Conservation (phyloP, 2,113 vertebrate genomes). For the Sinosuthora webbiana region DNA sequence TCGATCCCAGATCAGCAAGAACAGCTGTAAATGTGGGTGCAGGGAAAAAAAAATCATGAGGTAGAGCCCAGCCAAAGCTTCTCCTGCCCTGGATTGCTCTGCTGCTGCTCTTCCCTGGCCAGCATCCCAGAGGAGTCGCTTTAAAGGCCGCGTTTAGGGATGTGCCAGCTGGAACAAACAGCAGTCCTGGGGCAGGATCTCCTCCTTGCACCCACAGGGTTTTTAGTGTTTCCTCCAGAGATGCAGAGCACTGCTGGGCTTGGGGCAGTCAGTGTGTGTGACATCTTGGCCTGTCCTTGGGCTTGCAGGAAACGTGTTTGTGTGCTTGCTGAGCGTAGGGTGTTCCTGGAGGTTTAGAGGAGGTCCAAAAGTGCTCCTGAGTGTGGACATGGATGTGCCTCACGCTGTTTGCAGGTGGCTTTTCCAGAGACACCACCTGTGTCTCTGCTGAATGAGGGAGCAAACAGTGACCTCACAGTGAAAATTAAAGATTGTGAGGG, state of each 20-base stretch:
- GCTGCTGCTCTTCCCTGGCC: conserved; percentile 21
- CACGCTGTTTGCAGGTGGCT: neutral
- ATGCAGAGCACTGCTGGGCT: neutral
- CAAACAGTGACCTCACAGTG: neutral
- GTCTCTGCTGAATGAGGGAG: neutral
- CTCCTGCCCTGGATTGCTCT: neutral
- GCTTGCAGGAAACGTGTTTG: neutral
- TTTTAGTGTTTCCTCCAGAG: neutral
- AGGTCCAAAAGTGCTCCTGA: neutral
- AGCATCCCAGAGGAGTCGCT: neutral
- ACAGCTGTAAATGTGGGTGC: neutral
- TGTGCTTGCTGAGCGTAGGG: neutral
- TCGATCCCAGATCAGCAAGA: neutral
- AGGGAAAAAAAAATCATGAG: neutral
- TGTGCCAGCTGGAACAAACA: conserved; percentile 13
- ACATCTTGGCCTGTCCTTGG: neutral
- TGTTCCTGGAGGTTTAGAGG: neutral
- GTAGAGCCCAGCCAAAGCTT: neutral
- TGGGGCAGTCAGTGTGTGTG: neutral
- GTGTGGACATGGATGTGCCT: neutral
- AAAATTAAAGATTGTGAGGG: neutral
- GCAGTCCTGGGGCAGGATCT: neutral
- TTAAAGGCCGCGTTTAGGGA: neutral
- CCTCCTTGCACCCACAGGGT: neutral
- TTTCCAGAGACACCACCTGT: neutral